Evolutionary conservation across 2,113 vertebrate species (phyloP).

Genomic region (Pelecanoides urinatrix): DNA sequence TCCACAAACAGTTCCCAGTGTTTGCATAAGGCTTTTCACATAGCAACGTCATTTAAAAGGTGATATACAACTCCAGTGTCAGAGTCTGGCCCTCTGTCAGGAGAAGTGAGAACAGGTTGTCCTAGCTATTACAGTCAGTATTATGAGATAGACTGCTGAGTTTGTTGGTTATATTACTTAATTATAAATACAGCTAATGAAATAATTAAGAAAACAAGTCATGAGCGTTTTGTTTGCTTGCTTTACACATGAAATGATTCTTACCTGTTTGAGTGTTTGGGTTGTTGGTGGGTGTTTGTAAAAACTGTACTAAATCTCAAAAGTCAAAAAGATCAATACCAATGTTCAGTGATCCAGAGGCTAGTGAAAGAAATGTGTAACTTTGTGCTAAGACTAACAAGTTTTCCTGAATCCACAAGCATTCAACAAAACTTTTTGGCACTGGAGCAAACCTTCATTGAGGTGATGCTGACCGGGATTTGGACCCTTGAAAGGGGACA

Average conservation of each 20-base stretch:
- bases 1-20: neutral
- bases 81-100: neutral
- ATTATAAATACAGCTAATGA: neutral
- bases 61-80: neutral
- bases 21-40: neutral
- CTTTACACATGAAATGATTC: fast-evolving
- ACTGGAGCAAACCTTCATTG: neutral
- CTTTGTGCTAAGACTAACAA: neutral
- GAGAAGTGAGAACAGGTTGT: neutral
- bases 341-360: neutral
- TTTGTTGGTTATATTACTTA: neutral
- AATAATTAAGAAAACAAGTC: neutral
- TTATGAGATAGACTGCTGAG: neutral
- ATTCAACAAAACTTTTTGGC: neutral
- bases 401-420: neutral
- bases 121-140: neutral
- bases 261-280: neutral
- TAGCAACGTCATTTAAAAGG: neutral
- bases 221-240: neutral
- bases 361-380: neutral
- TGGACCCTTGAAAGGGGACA: neutral
- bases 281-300: neutral
- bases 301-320: neutral
- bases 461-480: neutral
- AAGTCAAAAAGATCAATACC: neutral